Conservation (phyloP, 2,888 invertebrate genomes). For the Cephalotes varians region DNA sequence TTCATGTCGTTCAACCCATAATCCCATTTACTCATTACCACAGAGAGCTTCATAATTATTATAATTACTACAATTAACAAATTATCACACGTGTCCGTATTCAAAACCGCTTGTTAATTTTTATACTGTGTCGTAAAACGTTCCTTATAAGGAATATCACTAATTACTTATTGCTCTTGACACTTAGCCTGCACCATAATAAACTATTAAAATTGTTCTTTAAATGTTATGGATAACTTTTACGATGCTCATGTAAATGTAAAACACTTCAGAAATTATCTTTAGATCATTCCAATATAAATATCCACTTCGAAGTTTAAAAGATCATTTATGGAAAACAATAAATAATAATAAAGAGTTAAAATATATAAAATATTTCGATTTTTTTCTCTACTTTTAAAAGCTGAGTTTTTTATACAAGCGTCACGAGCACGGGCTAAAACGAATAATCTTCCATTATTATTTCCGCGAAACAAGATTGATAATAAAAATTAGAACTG, state of each 20-base stretch:
- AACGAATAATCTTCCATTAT: neutral
- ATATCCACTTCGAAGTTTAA: neutral
- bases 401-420: conserved; percentile 14
- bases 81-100: conserved; percentile 32
- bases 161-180: conserved; percentile 36
- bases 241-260: neutral
- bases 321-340: neutral
- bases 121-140: conserved; percentile 11
- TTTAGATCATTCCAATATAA: conserved; percentile 1
- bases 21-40: conserved; percentile 26
- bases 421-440: conserved; percentile 3
- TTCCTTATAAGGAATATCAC: conserved; percentile 28
- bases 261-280: neutral
- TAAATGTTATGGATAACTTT: conserved; percentile 12
- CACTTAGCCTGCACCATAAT: neutral
- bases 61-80: conserved; percentile 30
- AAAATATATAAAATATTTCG: neutral
- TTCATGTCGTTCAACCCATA: neutral
- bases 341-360: neutral
- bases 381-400: neutral
- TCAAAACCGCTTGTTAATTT: conserved; percentile 7
- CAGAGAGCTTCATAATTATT: neutral
- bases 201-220: conserved; percentile 19
- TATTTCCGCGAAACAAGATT: neutral
- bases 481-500: neutral